Percentiles rank a stretch among this genome's conserved stretches.
Conservation (phyloP, 2,797 vertebrate species). For the Chromis chromis region DNA sequence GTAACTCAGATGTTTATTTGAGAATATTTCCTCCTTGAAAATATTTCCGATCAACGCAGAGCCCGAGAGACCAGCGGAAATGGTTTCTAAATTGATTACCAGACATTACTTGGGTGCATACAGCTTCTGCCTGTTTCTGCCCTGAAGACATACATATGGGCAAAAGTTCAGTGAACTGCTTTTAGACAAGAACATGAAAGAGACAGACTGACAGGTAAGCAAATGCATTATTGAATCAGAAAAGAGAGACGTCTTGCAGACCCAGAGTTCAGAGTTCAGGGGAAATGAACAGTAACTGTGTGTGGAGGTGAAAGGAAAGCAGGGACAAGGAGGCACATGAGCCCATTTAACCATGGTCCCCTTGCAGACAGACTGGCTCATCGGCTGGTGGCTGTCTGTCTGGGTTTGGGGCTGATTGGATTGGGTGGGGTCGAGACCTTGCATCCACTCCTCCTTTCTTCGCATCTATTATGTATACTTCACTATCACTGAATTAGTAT, state of each 20-base stretch:
- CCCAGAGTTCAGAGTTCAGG: constrained; percentile 1
- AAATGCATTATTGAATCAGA: neutral
- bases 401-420: constrained; percentile 41
- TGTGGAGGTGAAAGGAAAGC: constrained; percentile 30
- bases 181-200: neutral
- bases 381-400: constrained; percentile 47
- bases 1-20: neutral
- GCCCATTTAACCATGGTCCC: constrained; percentile 8
- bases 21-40: constrained; percentile 1
- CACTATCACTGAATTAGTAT: constrained; percentile 9
- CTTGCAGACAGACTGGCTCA: constrained; percentile 43
- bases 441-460: constrained; percentile 16
- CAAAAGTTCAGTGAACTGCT: constrained; percentile 17
- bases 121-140: constrained; percentile 21
- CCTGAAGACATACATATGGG: constrained; percentile 4
- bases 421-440: constrained; percentile 44
- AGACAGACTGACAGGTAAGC: constrained; percentile 5
- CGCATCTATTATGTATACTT: constrained; percentile 2
- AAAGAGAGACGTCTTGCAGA: neutral
- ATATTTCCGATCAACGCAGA: constrained; percentile 14
- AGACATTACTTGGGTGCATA: constrained; percentile 21
- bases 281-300: neutral
- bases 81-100: constrained; percentile 47
- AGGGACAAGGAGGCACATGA: constrained; percentile 1
- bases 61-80: constrained; percentile 39